A percentile compares a stretch with the other conserved stretches of the same genome.
Conservation (phyloP, 2,113 vertebrate genomes). For the Apodemus sylvaticus region DNA sequence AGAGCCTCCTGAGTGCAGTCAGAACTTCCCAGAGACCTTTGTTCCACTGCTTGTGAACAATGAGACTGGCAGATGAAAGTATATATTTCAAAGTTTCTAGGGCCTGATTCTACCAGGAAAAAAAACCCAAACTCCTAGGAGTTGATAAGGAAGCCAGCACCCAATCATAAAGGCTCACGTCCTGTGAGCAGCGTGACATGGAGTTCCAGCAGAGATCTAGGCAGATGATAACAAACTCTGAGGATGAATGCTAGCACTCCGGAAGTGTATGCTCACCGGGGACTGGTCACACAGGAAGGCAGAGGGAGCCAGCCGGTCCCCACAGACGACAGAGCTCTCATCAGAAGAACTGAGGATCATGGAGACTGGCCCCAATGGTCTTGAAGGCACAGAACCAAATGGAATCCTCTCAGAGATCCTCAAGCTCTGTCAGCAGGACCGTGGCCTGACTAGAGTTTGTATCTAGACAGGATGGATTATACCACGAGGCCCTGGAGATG, state of each 20-base stretch:
- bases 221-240: rapidly evolving
- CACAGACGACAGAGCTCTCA: neutral
- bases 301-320: neutral
- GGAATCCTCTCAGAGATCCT: neutral
- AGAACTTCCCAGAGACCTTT: neutral
- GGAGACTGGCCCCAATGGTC: too few relatives aligned
- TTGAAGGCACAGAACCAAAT: too few relatives aligned
- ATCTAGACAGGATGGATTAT: neutral
- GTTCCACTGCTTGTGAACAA: neutral
- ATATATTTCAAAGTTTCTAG: neutral
- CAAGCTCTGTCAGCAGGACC: neutral
- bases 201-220: neutral
- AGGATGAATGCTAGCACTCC: rapidly evolving
- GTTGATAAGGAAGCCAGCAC: neutral
- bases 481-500: rapidly evolving
- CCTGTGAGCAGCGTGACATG: neutral
- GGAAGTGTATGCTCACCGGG: too few relatives aligned
- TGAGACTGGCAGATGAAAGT: rapidly evolving
- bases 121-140: too few relatives aligned
- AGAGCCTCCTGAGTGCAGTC: neutral
- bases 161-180: rapidly evolving
- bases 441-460: neutral
- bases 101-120: neutral
- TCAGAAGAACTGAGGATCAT: neutral
- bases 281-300: neutral